Base-by-base conservation (phyloP, 2,113 vertebrate species). In the Serilophus lunatus region DNA sequence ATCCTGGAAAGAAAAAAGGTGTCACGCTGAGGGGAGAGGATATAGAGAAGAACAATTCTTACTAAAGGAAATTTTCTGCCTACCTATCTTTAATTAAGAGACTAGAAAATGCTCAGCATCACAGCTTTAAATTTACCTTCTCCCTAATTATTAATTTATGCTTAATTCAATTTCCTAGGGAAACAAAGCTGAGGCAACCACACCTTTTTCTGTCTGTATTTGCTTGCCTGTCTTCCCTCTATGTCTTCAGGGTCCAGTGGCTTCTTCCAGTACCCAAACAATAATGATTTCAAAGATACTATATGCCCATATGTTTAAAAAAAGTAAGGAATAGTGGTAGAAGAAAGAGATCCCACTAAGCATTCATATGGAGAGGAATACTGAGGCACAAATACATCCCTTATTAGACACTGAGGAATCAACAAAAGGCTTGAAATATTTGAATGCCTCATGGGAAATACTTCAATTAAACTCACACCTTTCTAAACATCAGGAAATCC, bases 401-500 rank as follows among this genome's bases (percentile, higher is more conserved):
- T 89, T 86, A 88, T 89, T 86, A 89, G 76, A 79, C 40, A 66
- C 36, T 29, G 77, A 83, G 54, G 42, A 88, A 92, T 90, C 71
- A 93, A 88, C 71, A 64, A 90, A 88, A 93, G 60, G 18, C 51
- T 95, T 88, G 76, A 93, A 92, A 94, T 90, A 92, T 56, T 79
- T 66, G 64, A 88, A 71, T 19, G 26, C 14, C 86, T 90, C 64
- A 63, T 36, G 76, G 86, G 86, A 96, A 88, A 83, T 18, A 75
- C 22, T 83, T 90, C 54, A 70, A 19, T 35, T 95, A 93, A 92
- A 93, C 72, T 94, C 80, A 47, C 2, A 26, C 42, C 69, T 95
- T 93, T 86, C 82, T 93, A 94, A 94, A 90, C 64, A 86, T 28
- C 80, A 88, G 88, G 88, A 97, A 95, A 93, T 91, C 75, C 72